Evolutionary conservation across 2,113 vertebrate genomes (phyloP), one percentile per base, ranked within the genome.

Genomic region (Ailurus styani): DNA sequence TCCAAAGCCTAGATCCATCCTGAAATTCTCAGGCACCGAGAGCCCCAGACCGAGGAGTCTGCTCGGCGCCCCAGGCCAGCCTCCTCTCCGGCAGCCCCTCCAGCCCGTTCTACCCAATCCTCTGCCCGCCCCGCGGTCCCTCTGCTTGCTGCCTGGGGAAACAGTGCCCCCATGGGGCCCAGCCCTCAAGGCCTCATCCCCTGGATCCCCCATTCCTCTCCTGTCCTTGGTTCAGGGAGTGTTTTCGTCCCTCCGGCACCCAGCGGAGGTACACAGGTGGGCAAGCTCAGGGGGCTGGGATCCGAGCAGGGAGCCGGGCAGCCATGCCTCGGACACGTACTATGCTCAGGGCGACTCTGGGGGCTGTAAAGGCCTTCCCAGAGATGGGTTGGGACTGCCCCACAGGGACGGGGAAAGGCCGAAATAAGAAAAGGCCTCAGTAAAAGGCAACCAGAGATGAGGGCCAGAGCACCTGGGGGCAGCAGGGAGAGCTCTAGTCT

Each of bases 251-350:
- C 15, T 6, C 20, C 57, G 12, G 12, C 34, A 5, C 20, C 37
- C 1, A 1, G 88, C 1, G 27, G 50, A 27, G 1, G 25, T 7
- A 47, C 45, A n/a, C 9, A 1, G 55, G 20, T 8, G 6, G 25
- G 42, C 25, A 34, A 25, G 47, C 34, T 17, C n/a, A 10, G 18
- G 18, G 25, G 37, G 15, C 31, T 4, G 25, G 9, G 21, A 29
- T 27, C 25, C 14, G 34, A 62, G 31, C 47, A 20, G 34, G 42
- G 72, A 86, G 17, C 18, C 15, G 17, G 54, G 31, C 0, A 0
- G 1, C 6, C 7, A 12, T 1, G 17, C 20, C 40, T 20, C 4
- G 11, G n/a, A 50, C 27, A 34, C 7, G 34, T 1, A 2, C 64
- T 40, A 21, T 42, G 50, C 25, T 64, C 20, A 0, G 57, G 40